Percentiles rank a stretch among this genome's conserved stretches.
Conservation (phyloP, 2,113 vertebrate species). For the Scytalopus superciliaris region DNA sequence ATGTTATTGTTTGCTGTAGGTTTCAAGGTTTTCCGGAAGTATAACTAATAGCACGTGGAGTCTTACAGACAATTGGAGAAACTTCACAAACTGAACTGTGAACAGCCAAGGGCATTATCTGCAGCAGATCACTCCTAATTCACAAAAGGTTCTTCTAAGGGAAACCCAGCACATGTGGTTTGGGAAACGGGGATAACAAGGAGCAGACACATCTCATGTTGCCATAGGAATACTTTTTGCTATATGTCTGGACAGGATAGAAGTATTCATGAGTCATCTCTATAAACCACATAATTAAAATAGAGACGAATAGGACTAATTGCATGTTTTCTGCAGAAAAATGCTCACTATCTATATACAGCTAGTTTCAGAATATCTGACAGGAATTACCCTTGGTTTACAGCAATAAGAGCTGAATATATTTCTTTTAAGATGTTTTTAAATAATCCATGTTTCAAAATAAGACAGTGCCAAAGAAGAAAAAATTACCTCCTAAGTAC, state of each 20-base stretch:
- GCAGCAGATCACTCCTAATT: slow-evolving; percentile 3
- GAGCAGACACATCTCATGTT: neutral
- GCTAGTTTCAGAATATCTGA: neutral
- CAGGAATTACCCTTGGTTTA: neutral
- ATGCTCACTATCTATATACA: neutral
- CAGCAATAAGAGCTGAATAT: neutral
- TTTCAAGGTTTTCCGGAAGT: neutral
- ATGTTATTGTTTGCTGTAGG: neutral
- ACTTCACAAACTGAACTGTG: neutral
- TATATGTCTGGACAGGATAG: neutral
- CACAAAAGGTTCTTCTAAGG: slow-evolving; percentile 1
- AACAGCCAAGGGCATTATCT: neutral
- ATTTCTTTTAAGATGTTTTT: neutral
- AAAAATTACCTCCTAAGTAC: neutral
- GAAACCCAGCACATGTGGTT: neutral
- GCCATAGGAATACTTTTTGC: neutral
- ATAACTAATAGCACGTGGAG: neutral
- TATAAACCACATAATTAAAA: neutral
- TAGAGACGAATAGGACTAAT: neutral
- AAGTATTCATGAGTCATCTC: neutral
- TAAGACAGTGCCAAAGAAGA: neutral
- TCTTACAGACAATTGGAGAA: neutral
- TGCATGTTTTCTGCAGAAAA: neutral
- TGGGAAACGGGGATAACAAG: neutral
- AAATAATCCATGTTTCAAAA: neutral